Percentiles rank a stretch among this genome's conserved stretches.
phyloP scores from a whole-genome alignment of 1,140 invertebrate genomes.

The Cataglyphis hispanica region DNA sequence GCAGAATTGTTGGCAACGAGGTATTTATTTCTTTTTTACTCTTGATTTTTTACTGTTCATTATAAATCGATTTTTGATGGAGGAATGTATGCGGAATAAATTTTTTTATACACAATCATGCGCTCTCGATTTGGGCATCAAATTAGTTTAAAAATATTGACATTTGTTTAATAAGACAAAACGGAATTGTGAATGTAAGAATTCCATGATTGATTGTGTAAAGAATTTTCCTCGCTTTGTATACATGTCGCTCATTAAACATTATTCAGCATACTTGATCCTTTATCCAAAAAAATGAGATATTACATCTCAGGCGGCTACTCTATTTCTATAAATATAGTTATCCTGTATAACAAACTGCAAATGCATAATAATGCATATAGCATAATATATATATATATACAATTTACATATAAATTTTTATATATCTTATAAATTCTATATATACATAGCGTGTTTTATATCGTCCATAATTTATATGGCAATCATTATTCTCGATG shows the following conservation, averaged over 20 bases:
- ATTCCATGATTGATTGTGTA: background rate
- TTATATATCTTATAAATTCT: slow-evolving; percentile 3
- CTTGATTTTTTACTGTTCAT: slow-evolving; percentile 66
- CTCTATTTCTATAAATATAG: slow-evolving; percentile 26
- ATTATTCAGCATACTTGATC: slow-evolving; percentile 69
- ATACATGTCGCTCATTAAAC: background rate
- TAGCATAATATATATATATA: slow-evolving; percentile 14
- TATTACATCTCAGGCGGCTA: slow-evolving; percentile 41
- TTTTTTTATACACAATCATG: slow-evolving; percentile 24
- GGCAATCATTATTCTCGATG: background rate
- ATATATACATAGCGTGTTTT: background rate
- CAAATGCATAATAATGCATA: slow-evolving; percentile 28
- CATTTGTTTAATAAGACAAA: background rate
- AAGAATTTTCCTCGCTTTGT: background rate
- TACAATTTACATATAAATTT: background rate
- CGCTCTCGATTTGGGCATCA: background rate
- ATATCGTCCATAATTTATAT: slow-evolving; percentile 20
- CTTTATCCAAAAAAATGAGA: slow-evolving; percentile 60
- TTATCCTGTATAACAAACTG: background rate
- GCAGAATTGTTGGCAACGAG: slow-evolving; percentile 97
- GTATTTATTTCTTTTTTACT: slow-evolving; percentile 86
- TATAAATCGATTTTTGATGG: slow-evolving; percentile 54
- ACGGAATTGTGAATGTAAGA: slow-evolving; percentile 6
- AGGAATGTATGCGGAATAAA: slow-evolving; percentile 64
- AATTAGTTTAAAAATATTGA: slow-evolving; percentile 26